phyloP scores from a whole-genome alignment of 2,888 invertebrate species.

The Timema cristinae region DNA sequence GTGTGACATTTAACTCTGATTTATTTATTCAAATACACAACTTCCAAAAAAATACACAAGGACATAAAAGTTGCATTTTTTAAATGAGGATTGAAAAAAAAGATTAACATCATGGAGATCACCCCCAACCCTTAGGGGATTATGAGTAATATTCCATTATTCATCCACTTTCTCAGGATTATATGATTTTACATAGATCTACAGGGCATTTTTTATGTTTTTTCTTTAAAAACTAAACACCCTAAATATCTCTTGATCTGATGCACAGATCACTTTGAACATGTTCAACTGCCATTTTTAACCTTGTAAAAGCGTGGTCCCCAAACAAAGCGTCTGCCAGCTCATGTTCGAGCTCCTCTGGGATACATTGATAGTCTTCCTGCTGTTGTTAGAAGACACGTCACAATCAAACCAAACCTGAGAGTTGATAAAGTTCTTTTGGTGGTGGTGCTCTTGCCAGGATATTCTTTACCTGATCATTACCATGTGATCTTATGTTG shows the following conservation, averaged over 20 bases:
- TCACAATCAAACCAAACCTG: background rate
- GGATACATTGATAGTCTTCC: background rate
- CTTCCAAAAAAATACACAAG: background rate
- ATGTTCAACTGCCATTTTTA: background rate
- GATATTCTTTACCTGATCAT: background rate
- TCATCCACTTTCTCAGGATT: background rate
- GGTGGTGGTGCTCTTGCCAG: constrained; percentile 5
- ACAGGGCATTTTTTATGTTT: background rate
- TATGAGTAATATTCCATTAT: background rate
- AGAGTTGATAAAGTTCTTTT: background rate
- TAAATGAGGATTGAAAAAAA: background rate
- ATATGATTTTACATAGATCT: background rate
- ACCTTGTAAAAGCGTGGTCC: background rate
- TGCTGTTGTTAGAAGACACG: constrained; percentile 8
- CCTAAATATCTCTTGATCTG: background rate
- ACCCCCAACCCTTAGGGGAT: background rate
- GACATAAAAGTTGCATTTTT: background rate
- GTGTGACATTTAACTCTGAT: background rate
- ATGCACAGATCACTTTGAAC: background rate
- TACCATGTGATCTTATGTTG: constrained; percentile 4
- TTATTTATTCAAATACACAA: background rate
- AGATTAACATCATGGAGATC: background rate
- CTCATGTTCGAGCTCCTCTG: background rate
- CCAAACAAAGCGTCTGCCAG: background rate
- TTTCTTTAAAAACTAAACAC: background rate